Percentiles rank a stretch among this genome's conserved stretches.
Conservation (phyloP, 1,140 invertebrate genomes). For the Dreissena rostriformis region DNA sequence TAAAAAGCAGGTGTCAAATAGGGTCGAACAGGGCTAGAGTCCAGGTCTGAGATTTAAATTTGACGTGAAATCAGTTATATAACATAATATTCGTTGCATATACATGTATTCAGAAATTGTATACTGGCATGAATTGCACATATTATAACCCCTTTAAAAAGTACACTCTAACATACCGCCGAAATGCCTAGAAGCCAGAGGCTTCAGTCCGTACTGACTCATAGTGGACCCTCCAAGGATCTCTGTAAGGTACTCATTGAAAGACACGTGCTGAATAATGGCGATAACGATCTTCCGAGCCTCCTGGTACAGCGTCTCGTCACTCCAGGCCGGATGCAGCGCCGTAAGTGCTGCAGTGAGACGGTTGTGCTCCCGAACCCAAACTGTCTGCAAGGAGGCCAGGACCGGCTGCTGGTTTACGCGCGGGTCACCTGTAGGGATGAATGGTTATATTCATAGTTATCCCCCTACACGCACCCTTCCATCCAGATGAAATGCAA, state of each 20-base stretch:
- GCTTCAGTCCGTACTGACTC: constrained; percentile 35
- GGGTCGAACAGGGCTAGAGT: too few relatives aligned
- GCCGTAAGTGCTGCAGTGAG: constrained; percentile 88
- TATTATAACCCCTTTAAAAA: too few relatives aligned
- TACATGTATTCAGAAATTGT: too few relatives aligned
- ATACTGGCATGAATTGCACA: too few relatives aligned
- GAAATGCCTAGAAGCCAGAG: constrained; percentile 1
- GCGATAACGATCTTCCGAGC: constrained; percentile 89
- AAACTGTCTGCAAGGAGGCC: constrained; percentile 98
- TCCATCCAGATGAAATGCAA: too few relatives aligned
- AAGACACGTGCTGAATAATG: constrained; percentile 91
- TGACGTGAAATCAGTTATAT: too few relatives aligned
- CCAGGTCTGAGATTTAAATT: too few relatives aligned
- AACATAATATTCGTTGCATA: too few relatives aligned
- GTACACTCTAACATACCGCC: constrained; percentile 1
- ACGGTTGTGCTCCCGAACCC: constrained; percentile 97
- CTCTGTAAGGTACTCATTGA: constrained; percentile 76
- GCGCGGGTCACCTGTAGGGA: constrained; percentile 85
- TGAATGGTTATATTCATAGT: too few relatives aligned
- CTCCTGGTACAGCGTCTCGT: constrained; percentile 95
- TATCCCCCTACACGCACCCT: too few relatives aligned
- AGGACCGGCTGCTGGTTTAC: constrained; percentile 94
- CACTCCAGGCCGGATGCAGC: constrained; percentile 93
- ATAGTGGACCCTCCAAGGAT: constrained; percentile 46
- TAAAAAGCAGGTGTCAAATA: too few relatives aligned